Base-by-base conservation (phyloP, 1,140 invertebrate species). In the Listronotus bonariensis region DNA sequence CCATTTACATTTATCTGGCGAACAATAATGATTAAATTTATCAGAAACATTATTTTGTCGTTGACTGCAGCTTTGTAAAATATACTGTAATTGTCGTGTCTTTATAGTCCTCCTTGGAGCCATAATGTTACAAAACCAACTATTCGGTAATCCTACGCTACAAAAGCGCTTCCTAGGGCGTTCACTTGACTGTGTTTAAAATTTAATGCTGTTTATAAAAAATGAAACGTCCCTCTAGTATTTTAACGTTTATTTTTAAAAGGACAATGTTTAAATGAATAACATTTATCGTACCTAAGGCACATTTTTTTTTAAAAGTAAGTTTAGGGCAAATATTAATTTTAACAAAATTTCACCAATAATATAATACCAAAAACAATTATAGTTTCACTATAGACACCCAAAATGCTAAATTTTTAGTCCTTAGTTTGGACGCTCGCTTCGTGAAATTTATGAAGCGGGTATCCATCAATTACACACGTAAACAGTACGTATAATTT, bases 21-120 rank as follows among this genome's bases (percentile, higher is more conserved):
- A 62, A 62, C 53, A 62, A 62, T 62, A 38, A 48, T 62, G 60
- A 62, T 62, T 62, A 62, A 62, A 62, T 62, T 62, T 62, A 62
- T 62, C 51, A 49, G 34, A 54, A 62, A 10, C 45, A 26, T 45
- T 49, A 49, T 60, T 60, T 60, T 38, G 45, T 60, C 14, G 45
- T 60, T 15, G 57, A 42, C 57, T 60, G 17, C 57, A 32, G 41
- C n/a, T 42, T 49, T 40, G 57, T 60, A 18, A 60, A 60, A 60
- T 60, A 60, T 60, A n/a, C 18, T 45, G 48, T 51, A 60, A 49
- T 49, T 31, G 45, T 38, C 20, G 34, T 41, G 48, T 46, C 48
- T 60, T 60, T 60, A 60, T 60, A 45, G 45, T 51, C 18, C 46
- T 54, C 52, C 31, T 49, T 51, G 9, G 48, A 17, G 45, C 40